phyloP scores from a whole-genome alignment of 1,140 invertebrate genomes.

The Zaprionus tsacasi region DNA sequence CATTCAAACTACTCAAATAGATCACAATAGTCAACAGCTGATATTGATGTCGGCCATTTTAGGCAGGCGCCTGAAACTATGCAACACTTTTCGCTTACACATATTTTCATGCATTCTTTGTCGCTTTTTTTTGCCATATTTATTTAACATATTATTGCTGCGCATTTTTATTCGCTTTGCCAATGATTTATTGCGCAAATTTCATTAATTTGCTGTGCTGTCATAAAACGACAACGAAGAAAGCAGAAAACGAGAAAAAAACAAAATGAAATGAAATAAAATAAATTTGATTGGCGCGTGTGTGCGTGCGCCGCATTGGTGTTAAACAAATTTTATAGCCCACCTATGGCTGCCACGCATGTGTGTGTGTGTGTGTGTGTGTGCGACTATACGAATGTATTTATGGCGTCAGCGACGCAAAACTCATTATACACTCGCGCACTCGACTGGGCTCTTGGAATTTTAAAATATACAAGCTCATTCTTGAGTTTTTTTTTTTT shows the following conservation, averaged over 20 bases:
- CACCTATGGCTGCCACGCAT: slow-evolving; percentile 38
- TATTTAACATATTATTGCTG: slow-evolving; percentile 48
- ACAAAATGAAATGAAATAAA: slow-evolving; percentile 53
- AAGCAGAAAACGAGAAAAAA: slow-evolving; percentile 23
- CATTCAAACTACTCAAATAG: not conserved
- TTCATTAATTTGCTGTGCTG: slow-evolving; percentile 79
- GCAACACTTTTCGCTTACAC: slow-evolving; percentile 2
- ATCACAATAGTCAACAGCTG: not conserved
- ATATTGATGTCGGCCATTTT: too few species aligned
- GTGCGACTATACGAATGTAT: slow-evolving; percentile 41
- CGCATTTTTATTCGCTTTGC: slow-evolving; percentile 29
- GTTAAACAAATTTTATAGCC: slow-evolving; percentile 58
- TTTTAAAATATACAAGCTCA: slow-evolving; percentile 58
- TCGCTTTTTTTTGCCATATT: slow-evolving; percentile 27
- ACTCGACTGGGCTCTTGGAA: slow-evolving; percentile 39
- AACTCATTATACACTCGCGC: slow-evolving; percentile 67
- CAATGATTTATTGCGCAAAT: slow-evolving; percentile 77
- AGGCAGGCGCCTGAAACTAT: not conserved
- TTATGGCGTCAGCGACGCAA: slow-evolving; percentile 51
- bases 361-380: too few species aligned
- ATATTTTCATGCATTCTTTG: not conserved
- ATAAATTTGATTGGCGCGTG: slow-evolving; percentile 72
- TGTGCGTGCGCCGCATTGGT: slow-evolving; percentile 46
- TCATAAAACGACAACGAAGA: slow-evolving; percentile 59
- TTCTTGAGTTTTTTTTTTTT: slow-evolving; percentile 8